A percentile compares a stretch with the other conserved stretches of the same genome.
Evolutionary conservation across 2,113 vertebrate species (phyloP).

Genomic region (Stigmatopora nigra): DNA sequence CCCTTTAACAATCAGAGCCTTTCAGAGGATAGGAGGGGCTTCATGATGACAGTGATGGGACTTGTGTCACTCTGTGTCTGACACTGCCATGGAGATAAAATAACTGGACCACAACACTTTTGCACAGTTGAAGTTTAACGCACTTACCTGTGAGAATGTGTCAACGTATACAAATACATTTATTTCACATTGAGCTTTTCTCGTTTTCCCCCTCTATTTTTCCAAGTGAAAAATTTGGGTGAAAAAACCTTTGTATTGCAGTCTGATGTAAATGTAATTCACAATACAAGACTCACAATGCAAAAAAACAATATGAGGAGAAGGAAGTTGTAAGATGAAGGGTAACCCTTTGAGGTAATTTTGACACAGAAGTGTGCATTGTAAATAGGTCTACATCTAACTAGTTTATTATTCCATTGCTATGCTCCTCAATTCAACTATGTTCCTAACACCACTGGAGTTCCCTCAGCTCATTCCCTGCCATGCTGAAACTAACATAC

Average conservation of each 20-base stretch:
- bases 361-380: neutral
- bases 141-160: slow-evolving; percentile 4
- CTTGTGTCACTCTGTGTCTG: slow-evolving; percentile 79
- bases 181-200: too few species aligned
- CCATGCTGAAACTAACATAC: slow-evolving; percentile 26
- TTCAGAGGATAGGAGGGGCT: slow-evolving; percentile 65
- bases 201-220: too few species aligned
- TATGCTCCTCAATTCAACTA: neutral
- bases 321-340: neutral
- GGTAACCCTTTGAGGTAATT: neutral
- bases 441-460: slow-evolving; percentile 1
- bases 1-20: slow-evolving; percentile 81
- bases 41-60: slow-evolving; percentile 57
- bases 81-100: slow-evolving; percentile 65
- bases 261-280: too few species aligned
- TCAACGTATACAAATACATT: neutral
- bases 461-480: slow-evolving; percentile 18
- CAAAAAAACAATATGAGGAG: neutral
- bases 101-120: slow-evolving; percentile 45
- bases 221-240: too few species aligned
- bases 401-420: neutral
- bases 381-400: neutral
- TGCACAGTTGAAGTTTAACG: slow-evolving; percentile 8
- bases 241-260: too few species aligned
- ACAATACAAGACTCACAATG: neutral